Conservation (phyloP, 2,113 vertebrate genomes). For the Struthidea cinerea region DNA sequence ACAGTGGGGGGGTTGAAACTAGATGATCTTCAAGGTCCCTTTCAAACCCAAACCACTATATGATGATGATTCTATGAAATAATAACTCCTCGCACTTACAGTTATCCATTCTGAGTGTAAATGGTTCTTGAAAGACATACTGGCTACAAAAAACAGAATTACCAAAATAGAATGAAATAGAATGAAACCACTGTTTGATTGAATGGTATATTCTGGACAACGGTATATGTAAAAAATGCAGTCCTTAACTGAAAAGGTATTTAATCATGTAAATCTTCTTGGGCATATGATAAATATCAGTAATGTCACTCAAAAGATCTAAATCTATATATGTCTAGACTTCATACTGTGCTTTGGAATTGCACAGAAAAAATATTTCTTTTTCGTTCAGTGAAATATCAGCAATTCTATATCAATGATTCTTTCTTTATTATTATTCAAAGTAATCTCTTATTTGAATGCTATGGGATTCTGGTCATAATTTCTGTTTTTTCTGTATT, state of each 20-base stretch:
- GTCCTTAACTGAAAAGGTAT: neutral
- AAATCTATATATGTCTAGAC: neutral
- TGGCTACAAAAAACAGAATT: neutral
- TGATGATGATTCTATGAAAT: neutral
- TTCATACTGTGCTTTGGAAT: neutral
- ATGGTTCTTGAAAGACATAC: neutral
- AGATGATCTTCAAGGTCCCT: neutral
- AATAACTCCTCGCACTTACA: neutral
- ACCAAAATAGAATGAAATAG: neutral
- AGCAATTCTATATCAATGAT: neutral
- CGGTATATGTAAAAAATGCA: neutral
- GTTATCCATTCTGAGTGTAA: neutral
- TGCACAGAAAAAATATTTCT: neutral
- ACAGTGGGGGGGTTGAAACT: neutral
- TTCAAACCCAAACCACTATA: neutral
- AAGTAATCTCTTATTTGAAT: neutral
- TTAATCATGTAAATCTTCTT: neutral
- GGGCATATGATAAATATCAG: neutral
- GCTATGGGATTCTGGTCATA: neutral
- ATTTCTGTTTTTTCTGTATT: neutral
- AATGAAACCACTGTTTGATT: neutral
- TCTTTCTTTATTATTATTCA: neutral
- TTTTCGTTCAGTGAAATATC: neutral
- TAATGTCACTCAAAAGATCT: neutral
- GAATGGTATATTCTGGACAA: neutral